Conservation (phyloP, 2,113 vertebrate genomes). For the Dromaius novaehollandiae region DNA sequence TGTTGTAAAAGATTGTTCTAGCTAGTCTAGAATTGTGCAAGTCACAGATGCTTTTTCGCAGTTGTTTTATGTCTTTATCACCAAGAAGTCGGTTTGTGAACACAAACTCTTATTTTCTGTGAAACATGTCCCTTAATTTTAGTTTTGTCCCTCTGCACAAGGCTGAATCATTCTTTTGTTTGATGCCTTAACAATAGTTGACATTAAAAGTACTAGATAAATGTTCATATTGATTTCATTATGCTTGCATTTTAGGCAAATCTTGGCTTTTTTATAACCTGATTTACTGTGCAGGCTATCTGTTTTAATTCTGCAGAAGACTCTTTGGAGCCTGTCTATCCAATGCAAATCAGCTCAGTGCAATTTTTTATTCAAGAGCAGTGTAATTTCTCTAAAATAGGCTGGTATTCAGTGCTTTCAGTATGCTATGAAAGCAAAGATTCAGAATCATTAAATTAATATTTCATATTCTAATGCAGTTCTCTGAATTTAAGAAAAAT, state of each 20-base stretch:
- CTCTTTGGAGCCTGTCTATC: neutral
- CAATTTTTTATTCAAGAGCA: neutral
- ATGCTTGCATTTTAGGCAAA: neutral
- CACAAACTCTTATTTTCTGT: neutral
- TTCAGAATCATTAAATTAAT: neutral
- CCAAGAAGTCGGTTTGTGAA: neutral
- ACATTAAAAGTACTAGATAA: neutral
- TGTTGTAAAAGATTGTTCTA: neutral
- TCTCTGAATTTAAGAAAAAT: neutral
- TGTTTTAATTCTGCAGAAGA: neutral
- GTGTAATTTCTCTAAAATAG: neutral
- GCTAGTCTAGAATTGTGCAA: neutral
- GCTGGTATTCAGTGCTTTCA: neutral
- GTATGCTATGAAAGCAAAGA: neutral
- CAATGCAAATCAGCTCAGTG: neutral
- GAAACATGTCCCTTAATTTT: neutral
- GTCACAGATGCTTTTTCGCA: neutral
- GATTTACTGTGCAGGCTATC: neutral
- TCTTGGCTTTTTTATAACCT: neutral
- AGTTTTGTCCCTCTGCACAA: neutral
- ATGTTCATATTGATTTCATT: neutral
- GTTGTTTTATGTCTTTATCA: neutral
- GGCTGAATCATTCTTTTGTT: neutral
- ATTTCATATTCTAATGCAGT: neutral
- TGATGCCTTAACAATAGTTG: neutral